Evolutionary conservation across 2,797 vertebrate species (phyloP).

Genomic region (Platyrinchus mystaceus): DNA sequence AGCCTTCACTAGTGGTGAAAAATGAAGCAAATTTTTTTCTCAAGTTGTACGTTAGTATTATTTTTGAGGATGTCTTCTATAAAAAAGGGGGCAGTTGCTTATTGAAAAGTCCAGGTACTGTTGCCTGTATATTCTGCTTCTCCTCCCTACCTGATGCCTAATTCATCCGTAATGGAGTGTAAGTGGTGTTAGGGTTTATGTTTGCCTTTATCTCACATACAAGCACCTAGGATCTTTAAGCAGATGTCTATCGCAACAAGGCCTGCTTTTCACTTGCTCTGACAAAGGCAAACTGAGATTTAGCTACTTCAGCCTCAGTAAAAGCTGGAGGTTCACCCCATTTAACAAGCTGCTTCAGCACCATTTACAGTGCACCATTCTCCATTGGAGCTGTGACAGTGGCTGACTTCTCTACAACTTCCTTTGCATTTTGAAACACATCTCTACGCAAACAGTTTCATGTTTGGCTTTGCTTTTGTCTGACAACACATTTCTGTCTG

Average conservation of each 20-base stretch:
- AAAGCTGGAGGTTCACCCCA: not conserved
- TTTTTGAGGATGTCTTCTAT: not conserved
- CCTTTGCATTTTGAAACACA: not conserved
- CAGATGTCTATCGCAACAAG: accelerated
- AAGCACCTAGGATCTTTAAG: not conserved
- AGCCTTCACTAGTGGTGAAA: not conserved
- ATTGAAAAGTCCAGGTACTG: not conserved
- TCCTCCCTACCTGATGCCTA: not conserved
- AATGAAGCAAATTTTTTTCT: not conserved
- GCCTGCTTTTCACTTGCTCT: not conserved
- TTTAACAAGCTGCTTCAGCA: not conserved
- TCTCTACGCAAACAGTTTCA: not conserved
- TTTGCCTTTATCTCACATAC: not conserved
- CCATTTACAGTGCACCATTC: not conserved
- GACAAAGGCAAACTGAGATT: not conserved
- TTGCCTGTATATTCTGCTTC: not conserved
- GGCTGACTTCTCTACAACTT: not conserved
- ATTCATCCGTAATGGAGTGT: not conserved
- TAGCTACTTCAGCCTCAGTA: not conserved
- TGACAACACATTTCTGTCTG: not conserved
- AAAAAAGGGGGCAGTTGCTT: not conserved
- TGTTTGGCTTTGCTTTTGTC: not conserved
- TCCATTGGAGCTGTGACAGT: not conserved
- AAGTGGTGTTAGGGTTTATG: not conserved
- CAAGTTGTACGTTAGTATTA: not conserved